Conservation (phyloP, 2,797 vertebrate species). For the Macropus fuliginosus region DNA sequence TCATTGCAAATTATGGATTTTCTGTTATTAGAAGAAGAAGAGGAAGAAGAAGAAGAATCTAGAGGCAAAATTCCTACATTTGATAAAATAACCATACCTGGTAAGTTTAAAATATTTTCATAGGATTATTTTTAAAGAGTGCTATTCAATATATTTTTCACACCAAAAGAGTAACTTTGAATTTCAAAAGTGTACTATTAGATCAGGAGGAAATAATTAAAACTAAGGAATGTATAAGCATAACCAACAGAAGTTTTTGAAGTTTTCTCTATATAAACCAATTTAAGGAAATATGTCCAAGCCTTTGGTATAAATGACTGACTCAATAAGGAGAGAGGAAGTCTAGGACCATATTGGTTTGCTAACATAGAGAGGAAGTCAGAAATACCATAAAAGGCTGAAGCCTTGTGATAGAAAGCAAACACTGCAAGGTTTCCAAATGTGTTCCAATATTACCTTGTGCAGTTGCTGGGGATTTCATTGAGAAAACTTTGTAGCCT, state of each 20-base stretch:
- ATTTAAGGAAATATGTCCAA: neutral
- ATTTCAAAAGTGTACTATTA: neutral
- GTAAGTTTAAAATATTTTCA: slow-evolving; percentile 82
- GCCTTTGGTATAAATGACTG: neutral
- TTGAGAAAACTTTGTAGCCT: neutral
- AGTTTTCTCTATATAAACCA: neutral
- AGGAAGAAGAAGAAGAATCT: slow-evolving; percentile 85
- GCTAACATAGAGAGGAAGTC: neutral
- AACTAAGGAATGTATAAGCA: neutral
- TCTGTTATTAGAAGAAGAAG: slow-evolving; percentile 84
- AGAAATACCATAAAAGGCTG: neutral
- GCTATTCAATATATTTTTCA: slow-evolving; percentile 22
- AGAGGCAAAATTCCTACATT: slow-evolving; percentile 76
- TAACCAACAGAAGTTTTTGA: neutral
- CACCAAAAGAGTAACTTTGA: slow-evolving; percentile 1
- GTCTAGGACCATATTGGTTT: neutral
- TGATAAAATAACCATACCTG: slow-evolving; percentile 88
- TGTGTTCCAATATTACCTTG: neutral
- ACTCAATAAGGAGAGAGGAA: neutral
- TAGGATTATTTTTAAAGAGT: slow-evolving; percentile 44
- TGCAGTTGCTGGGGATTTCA: neutral
- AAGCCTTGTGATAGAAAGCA: neutral
- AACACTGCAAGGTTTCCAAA: neutral
- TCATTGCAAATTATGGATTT: slow-evolving; percentile 33
- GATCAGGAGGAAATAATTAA: neutral